Evolutionary conservation across 2,888 invertebrate genomes (phyloP), one percentile per base, ranked within the genome.

Genomic region (Drosophila tanythrix): DNA sequence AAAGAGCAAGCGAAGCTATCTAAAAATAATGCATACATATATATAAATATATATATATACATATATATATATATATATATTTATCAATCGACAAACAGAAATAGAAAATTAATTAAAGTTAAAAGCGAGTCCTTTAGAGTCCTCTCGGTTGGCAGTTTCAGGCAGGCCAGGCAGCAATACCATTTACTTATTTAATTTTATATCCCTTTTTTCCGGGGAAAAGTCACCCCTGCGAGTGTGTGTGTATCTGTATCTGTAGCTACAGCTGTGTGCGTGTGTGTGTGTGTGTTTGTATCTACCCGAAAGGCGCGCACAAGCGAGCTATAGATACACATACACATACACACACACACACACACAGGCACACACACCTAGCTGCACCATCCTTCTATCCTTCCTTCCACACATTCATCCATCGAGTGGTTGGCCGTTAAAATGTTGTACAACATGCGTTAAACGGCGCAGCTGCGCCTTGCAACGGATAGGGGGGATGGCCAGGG

Each of bases 51-150:
- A 51, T 3, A 2, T 61, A 40, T 13, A 40, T 46, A 51, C 2
- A 2, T 61, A 40, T 38, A 62, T 50, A 18, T 38, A 46, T 15
- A 46, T 25, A 46, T 25, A 40, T 51, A 51, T n/a, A 1, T 55
- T 31, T 38, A 62, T 55, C 59, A 51, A 52, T 69, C 27, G 40
- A 57, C 75, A 60, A 57, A 52, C 64, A 58, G 55, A 69, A 86
- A 83, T 89, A 81, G 82, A 88, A 89, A 89, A 80, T 85, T 85
- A 85, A 89, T 89, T 89, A 77, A 86, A 86, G 76, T 88, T 89
- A 82, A 77, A 61, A 53, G 56, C 38, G 38, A 38, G 56, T 56
- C 38, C 36, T 55, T 53, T 35, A 51, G 64, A 67, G 63, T 69
- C 57, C 68, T 70, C 59, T 65, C 59, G 53, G 25, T 40, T 46